Conservation (phyloP, 2,888 invertebrate genomes). For the Mimumesa dahlbomi region DNA sequence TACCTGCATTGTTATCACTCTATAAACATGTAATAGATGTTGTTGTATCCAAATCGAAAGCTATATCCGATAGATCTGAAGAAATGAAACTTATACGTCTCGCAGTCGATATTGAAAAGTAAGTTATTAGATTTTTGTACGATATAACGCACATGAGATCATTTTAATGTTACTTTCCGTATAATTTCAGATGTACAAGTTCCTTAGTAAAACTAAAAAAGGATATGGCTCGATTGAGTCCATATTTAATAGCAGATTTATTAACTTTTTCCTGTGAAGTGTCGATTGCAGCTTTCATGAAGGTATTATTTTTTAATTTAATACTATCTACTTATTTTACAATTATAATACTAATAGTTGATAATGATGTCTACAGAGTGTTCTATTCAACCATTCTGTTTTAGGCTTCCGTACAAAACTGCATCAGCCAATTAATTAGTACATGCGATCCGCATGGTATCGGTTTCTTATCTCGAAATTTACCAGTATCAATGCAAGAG, state of each 20-base stretch:
- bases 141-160: neutral
- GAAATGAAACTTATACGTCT: conserved; percentile 63
- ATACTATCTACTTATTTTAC: neutral
- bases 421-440: conserved; percentile 70
- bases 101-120: conserved; percentile 74
- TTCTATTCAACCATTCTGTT: conserved; percentile 32
- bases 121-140: conserved; percentile 34
- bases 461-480: conserved; percentile 69
- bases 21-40: conserved; percentile 64
- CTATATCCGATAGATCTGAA: conserved; percentile 41
- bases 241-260: conserved; percentile 74
- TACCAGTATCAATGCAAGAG: conserved; percentile 71
- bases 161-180: no score
- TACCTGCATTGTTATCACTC: conserved; percentile 67
- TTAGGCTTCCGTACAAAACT: conserved; percentile 71
- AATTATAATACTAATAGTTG: neutral
- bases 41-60: conserved; percentile 64
- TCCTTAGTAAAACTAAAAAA: conserved; percentile 71
- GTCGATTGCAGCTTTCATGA: conserved; percentile 65
- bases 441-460: conserved; percentile 73
- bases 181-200: conserved; percentile 57
- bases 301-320: no score
- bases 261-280: conserved; percentile 67
- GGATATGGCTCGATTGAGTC: conserved; percentile 68
- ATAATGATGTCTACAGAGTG: conserved; percentile 16